phyloP scores from a whole-genome alignment of 2,797 vertebrate species.

The Mormyrops attenuatus region DNA sequence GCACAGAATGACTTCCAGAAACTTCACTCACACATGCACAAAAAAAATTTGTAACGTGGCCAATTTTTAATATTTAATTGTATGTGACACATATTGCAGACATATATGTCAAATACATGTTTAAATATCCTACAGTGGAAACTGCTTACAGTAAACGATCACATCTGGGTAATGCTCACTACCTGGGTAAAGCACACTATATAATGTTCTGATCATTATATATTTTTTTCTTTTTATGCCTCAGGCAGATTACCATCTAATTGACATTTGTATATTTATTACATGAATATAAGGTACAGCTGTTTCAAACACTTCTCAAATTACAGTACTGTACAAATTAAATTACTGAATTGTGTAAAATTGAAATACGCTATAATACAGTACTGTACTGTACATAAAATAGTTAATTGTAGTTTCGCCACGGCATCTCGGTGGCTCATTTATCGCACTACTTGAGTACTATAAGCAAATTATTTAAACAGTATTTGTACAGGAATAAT shows the following conservation, averaged over 20 bases:
- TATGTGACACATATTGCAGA: not conserved
- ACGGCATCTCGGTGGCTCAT: not conserved
- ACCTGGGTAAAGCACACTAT: not conserved
- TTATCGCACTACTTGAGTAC: not conserved
- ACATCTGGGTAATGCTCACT: not conserved
- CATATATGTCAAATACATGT: not conserved
- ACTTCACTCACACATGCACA: not conserved
- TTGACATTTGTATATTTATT: no score
- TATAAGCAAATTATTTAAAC: not conserved
- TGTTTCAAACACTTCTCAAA: no score
- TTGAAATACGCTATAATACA: not conserved
- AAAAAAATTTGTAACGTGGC: not conserved
- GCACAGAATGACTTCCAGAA: not conserved
- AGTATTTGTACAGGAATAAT: not conserved
- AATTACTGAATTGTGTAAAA: no score
- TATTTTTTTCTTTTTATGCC: not conserved
- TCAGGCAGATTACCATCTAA: no score
- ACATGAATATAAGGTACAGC: not conserved
- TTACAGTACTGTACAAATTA: no score
- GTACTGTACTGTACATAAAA: not conserved
- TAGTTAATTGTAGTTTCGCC: not conserved
- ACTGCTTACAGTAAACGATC: not conserved
- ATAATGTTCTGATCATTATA: not conserved
- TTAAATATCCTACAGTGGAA: not conserved
- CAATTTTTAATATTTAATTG: not conserved